Base-by-base conservation (phyloP, 2,888 invertebrate species). In the Dryococelus australis region DNA sequence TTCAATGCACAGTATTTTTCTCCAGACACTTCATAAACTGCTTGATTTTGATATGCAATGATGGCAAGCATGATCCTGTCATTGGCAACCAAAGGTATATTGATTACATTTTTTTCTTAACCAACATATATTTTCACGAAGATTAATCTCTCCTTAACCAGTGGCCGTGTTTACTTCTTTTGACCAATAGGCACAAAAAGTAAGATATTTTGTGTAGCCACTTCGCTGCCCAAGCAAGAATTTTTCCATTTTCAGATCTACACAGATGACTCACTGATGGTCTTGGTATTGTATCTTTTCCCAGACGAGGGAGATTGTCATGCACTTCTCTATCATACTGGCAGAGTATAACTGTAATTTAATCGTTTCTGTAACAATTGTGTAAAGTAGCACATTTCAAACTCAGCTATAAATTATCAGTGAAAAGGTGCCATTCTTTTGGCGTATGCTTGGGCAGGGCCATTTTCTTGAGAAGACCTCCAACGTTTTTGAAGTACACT, bases 141-240 rank as follows among this genome's bases (percentile, higher is more conserved):
- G 0, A 0, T 8, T 26, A 80, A 26, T 80, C 24, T 80, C 24
- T n/a, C 10, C n/a, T 80, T 80, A 80, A 13, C n/a, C 13, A 80
- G 24, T 80, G n/a, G 24, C n/a, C 4, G 28, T 16, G 80, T 80
- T 80, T 80, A 10, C 26, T 5, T 80, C 80, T 80, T 5, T 24
- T n/a, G 80, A n/a, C 80, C 80, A 3, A n/a, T 27, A 80, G 24
- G 12, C 80, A 24, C n/a, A 80, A 80, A n/a, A n/a, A 80, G 80
- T 26, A n/a, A 80, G 80, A 80, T 80, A n/a, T 80, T 80, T 80
- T 3, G 80, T 80, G 80, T 27, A 80, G 3, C 80, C 80, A 80
- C 24, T 80, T 80, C 24, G n/a, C 8, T 20, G 24, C 2, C 80
- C 80, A 80, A 80, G 24, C 13, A 80, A 26, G 13, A 9, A 16